Evolutionary conservation across 2,888 invertebrate species (phyloP), one percentile per base, ranked within the genome.

Genomic region (Drosophila nr. fundita): DNA sequence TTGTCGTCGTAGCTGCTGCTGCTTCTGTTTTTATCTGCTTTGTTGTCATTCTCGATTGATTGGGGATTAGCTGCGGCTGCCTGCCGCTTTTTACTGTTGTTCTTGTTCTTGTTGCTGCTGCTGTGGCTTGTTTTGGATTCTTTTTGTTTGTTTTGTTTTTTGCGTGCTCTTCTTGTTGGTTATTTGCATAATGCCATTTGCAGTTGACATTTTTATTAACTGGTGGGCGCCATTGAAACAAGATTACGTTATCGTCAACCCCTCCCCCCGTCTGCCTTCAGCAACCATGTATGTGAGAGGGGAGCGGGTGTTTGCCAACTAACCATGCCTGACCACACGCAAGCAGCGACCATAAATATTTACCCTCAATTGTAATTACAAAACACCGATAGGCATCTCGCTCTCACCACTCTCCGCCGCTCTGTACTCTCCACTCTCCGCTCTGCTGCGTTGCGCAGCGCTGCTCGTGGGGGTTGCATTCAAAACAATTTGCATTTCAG

Each of bases 371-470:
- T 85, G 89, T 80, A 89, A 89, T 85, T 89, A 89, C 86, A 82
- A 88, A 87, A 87, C 90, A 89, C 87, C 90, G 88, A 87, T 87
- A 90, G 88, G 83, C 87, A 90, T 86, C 89, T 88, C 75, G 71
- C 76, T 75, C 84, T 85, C 77, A 64, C 82, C 71, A 55, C 53
- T 60, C 53, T 32, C 13, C 48, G 24, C 32, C 18, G n/a, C 34
- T 24, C 27, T 30, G 45, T 32, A 32, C 40, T 36, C 53, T 40
- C 13, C 40, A 7, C 29, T 40, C 66, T 49, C 42, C 65, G 54
- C 54, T 53, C 48, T 52, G 34, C 42, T 54, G 36, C 54, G 27
- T 15, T 38, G 55, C 53, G 36, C 61, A 36, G 45, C 52, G 63
- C 66, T 24, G 57, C 70, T 73, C 60, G 57, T 76, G 82, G 76